Evolutionary conservation across 2,888 invertebrate genomes (phyloP).

Genomic region (Dyspetes luteomarginatus): DNA sequence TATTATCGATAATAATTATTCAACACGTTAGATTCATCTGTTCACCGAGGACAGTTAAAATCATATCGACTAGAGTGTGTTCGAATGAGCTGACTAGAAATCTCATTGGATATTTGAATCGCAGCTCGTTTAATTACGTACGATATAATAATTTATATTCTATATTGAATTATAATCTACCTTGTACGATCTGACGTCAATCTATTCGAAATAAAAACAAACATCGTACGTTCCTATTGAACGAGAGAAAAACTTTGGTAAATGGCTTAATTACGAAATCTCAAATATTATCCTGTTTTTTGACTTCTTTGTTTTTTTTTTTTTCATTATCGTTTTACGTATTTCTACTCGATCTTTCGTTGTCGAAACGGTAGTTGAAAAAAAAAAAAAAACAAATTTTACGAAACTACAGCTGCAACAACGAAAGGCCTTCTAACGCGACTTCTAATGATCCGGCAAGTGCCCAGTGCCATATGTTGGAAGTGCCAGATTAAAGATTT

Average conservation of each 20-base stretch:
- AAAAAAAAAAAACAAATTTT: slow-evolving; percentile 66
- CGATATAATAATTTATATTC: slow-evolving; percentile 36
- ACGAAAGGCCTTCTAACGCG: slow-evolving; percentile 74
- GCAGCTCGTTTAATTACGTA: slow-evolving; percentile 21
- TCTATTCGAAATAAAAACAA: slow-evolving; percentile 45
- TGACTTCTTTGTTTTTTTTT: background rate
- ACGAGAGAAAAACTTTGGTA: slow-evolving; percentile 40
- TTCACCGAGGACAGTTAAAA: slow-evolving; percentile 67
- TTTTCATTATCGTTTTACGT: slow-evolving; percentile 27
- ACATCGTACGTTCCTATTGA: slow-evolving; percentile 31
- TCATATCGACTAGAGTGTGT: slow-evolving; percentile 79
- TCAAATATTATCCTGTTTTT: slow-evolving; percentile 10
- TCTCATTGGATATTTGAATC: slow-evolving; percentile 65
- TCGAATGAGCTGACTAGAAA: slow-evolving; percentile 79
- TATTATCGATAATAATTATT: slow-evolving; percentile 47
- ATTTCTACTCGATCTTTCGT: slow-evolving; percentile 31
- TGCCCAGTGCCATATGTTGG: slow-evolving; percentile 75
- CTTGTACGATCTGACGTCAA: slow-evolving; percentile 64
- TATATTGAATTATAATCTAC: slow-evolving; percentile 51
- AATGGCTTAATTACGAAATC: slow-evolving; percentile 29
- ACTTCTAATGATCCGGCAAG: slow-evolving; percentile 75
- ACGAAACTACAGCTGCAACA: slow-evolving; percentile 71
- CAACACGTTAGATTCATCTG: slow-evolving; percentile 45
- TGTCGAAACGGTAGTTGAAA: slow-evolving; percentile 63
- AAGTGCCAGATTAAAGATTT: slow-evolving; percentile 59